These are phyloP conservation scores for Montipora efflorescens DNA, from an alignment of 64 coral and sea anemone species.

Conservation along the genomic window DNA sequence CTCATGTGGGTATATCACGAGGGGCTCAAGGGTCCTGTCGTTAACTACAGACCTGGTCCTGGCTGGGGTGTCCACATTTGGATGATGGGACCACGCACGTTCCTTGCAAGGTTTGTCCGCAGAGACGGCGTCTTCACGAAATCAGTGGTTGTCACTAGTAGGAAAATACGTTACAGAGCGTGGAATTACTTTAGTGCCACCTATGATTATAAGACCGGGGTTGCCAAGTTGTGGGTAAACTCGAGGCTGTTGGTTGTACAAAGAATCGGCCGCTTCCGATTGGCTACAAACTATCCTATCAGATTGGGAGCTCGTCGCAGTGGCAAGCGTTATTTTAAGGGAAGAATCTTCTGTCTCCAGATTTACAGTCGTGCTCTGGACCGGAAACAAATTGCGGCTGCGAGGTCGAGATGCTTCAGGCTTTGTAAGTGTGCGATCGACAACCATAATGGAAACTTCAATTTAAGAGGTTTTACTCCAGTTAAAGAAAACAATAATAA, in stretches of 20 bases:
- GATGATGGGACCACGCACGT: constrained; percentile 37
- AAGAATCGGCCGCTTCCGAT: constrained; percentile 68
- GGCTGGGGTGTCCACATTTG: constrained; percentile 83
- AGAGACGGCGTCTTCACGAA: constrained; percentile 61
- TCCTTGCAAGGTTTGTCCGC: constrained; percentile 68
- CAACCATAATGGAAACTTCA: neutral
- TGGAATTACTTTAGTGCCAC: constrained; percentile 87
- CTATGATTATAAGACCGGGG: constrained; percentile 77
- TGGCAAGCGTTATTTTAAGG: constrained; percentile 73
- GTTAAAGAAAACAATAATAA: neutral
- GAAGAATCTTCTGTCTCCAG: constrained; percentile 79
- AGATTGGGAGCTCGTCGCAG: constrained; percentile 70
- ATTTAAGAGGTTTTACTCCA: neutral
- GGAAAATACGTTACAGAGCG: constrained; percentile 58
- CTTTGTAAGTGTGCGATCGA: constrained; percentile 54
- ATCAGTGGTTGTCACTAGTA: constrained; percentile 18
- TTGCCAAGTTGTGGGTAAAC: constrained; percentile 90
- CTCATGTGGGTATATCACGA: constrained; percentile 83
- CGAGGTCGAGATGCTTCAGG: constrained; percentile 75
- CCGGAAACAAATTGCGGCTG: constrained; percentile 66
- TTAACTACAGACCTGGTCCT: constrained; percentile 63
- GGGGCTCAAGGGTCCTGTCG: constrained; percentile 79
- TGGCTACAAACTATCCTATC: constrained; percentile 85
- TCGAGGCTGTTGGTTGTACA: constrained; percentile 65
- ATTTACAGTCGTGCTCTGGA: constrained; percentile 72